phyloP scores from a whole-genome alignment of 2,797 vertebrate genomes.

The Menidia menidia region DNA sequence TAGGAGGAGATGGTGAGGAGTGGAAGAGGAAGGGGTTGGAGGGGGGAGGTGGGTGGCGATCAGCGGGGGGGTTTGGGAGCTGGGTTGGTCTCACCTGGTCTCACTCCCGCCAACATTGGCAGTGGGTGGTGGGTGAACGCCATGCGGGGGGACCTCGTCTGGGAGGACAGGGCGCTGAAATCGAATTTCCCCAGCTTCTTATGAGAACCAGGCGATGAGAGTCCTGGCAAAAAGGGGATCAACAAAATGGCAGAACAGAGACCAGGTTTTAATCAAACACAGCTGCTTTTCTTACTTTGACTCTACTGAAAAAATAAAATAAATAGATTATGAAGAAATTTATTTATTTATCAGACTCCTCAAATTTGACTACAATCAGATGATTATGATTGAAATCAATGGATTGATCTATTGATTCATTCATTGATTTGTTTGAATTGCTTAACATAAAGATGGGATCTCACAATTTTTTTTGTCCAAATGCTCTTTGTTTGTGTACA shows the following conservation, averaged over 20 bases:
- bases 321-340: conserved; percentile 24
- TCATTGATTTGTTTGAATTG: conserved; percentile 72
- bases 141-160: conserved; percentile 95
- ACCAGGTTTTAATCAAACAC: conserved; percentile 86
- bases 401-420: conserved; percentile 68
- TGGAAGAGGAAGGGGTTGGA: conserved; percentile 39
- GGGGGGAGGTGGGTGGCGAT: conserved; percentile 37
- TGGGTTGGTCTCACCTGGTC: conserved; percentile 92
- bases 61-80: conserved; percentile 56
- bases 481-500: conserved; percentile 33
- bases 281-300: conserved; percentile 76
- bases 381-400: conserved; percentile 75
- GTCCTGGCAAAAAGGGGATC: conserved; percentile 91
- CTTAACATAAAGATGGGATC: conserved; percentile 70
- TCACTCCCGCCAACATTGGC: conserved; percentile 97
- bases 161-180: conserved; percentile 94
- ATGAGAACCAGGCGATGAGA: conserved; percentile 90
- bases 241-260: conserved; percentile 88
- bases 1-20: conserved; percentile 67
- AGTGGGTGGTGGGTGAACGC: conserved; percentile 98
- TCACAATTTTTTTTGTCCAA: conserved; percentile 45
- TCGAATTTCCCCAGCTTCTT: conserved; percentile 99
- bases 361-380: conserved; percentile 65
- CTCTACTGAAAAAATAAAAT: conserved; percentile 58
- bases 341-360: conserved; percentile 57